Percentiles rank a stretch among this genome's conserved stretches.
Evolutionary conservation across 2,797 vertebrate species (phyloP).

Genomic region (Mastacembelus armatus): DNA sequence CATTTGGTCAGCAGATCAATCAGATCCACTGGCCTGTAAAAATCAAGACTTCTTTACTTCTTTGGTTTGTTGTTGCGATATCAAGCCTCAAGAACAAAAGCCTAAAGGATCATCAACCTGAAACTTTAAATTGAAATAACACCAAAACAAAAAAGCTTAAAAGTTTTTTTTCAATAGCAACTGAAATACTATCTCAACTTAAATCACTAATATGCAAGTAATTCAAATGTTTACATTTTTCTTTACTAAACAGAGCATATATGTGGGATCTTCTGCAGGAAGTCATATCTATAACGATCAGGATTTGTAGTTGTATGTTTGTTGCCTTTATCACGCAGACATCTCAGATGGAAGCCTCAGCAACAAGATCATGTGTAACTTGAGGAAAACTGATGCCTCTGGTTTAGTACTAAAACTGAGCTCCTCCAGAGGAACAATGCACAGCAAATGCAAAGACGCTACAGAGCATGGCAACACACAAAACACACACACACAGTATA

Average conservation of each 20-base stretch:
- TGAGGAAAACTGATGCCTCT: not conserved
- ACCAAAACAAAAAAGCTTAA: not conserved
- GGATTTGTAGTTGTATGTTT: not conserved
- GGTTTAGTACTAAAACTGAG: not conserved
- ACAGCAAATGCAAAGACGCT: not conserved
- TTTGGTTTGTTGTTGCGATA: constrained; percentile 2
- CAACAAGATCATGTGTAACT: not conserved
- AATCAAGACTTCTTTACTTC: constrained; percentile 8
- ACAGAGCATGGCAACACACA: not conserved
- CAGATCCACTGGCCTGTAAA: constrained; percentile 26
- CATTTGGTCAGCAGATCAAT: constrained; percentile 70
- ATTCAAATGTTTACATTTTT: not conserved
- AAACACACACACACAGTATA: not conserved
- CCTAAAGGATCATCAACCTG: no score
- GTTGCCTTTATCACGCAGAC: not conserved
- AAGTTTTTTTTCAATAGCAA: no score
- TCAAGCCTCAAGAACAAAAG: not conserved
- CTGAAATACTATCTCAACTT: no score
- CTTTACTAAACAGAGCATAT: not conserved
- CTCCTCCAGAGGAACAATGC: not conserved
- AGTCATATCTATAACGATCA: not conserved
- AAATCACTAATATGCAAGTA: not conserved
- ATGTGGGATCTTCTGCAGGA: not conserved
- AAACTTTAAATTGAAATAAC: not conserved
- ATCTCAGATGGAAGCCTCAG: not conserved